Conservation (phyloP, 35 echinoderm and acorn worm species). For the Chiridota heheva region DNA sequence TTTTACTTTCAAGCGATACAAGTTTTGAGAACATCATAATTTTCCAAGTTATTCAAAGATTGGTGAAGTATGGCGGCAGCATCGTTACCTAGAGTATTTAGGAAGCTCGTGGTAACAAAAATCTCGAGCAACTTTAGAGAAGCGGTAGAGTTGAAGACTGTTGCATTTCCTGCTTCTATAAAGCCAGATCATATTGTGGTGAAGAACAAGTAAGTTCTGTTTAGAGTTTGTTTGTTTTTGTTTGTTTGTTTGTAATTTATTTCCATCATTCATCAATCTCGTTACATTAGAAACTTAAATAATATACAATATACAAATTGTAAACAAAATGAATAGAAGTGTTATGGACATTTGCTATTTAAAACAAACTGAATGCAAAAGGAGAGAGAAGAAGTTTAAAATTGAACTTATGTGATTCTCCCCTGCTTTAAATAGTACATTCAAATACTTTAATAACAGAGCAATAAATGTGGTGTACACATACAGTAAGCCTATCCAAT, state of each 20-base stretch:
- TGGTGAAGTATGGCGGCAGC: no score
- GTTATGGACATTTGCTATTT: background rate
- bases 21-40: no score
- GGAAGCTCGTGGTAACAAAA: constrained; percentile 66
- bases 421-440: no score
- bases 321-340: no score
- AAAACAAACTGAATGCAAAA: background rate
- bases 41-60: no score
- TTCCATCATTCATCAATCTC: background rate
- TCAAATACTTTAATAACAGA: no score
- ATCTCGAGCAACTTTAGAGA: constrained; percentile 76
- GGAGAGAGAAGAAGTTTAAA: background rate
- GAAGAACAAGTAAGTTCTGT: constrained; percentile 68
- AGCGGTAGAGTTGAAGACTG: constrained; percentile 57
- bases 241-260: background rate
- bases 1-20: no score
- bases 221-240: no score
- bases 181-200: constrained; percentile 50
- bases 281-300: no score
- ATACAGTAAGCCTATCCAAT: no score
- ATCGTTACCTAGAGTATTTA: constrained; percentile 68
- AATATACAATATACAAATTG: no score
- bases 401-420: background rate
- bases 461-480: no score
- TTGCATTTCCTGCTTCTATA: constrained; percentile 50